Base-by-base conservation (phyloP, 1,140 invertebrate genomes). In the Bursaphelenchus mucronatus region DNA sequence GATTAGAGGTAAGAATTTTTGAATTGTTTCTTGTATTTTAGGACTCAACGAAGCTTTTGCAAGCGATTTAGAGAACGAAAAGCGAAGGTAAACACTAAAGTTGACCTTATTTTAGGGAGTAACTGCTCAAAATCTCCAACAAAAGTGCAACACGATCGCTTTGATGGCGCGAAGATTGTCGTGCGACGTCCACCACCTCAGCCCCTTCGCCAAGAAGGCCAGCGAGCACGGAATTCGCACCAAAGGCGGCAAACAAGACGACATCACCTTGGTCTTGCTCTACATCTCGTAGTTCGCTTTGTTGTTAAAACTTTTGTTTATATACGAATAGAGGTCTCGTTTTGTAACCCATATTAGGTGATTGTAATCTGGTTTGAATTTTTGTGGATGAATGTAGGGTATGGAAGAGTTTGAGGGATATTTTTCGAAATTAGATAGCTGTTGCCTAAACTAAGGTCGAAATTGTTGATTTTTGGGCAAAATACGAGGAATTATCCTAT, bases 161-260 rank as follows among this genome's bases (percentile, higher is more conserved):
- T 88, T 92, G 83, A 91, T 94, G 88, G 94, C 94, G 8, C 86
- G 91, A 64, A 89, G 89, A 68, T 86, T 96, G 44, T 92, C 92
- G 8, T 91, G 94, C 78, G 93, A 97, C 82, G 88, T 88, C 73
- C 89, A 89, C 78, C 94, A 94, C 81, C 88, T 94, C 85, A 97
- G 93, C 61, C 94, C 94, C 8, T 97, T 97, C 86, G 90, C 92
- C 19, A 86, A 90, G 78, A 91, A 89, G 83, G 94, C 94, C 59
- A 84, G 89, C 68, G 87, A 91, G 80, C 91, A 93, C 83, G 94
- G 94, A 74, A 94, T 94, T 65, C 87, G 92, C 82, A 88, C 91
- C 70, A 57, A 61, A 41, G 73, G 73, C 43, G 73, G 73, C 10
- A 76, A 75, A 57, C 66, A 63, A 19, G 94, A 97, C 82, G 94